Evolutionary conservation across 2,113 vertebrate species (phyloP).

Genomic region (Dascyllus trimaculatus): DNA sequence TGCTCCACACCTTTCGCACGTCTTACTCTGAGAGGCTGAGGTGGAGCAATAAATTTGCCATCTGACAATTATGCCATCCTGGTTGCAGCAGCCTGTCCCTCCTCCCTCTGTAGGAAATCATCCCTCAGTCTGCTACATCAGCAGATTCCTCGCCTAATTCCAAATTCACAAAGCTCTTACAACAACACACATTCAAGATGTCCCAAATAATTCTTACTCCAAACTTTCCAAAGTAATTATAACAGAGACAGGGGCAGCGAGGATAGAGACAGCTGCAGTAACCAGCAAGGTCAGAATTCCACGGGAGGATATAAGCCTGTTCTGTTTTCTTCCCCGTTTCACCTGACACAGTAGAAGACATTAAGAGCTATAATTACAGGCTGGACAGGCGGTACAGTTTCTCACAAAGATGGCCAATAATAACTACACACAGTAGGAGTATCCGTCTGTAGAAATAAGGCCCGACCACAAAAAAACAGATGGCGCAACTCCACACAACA

Average conservation of each 20-base stretch:
- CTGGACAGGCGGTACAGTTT: not conserved
- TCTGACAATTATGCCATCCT: not conserved
- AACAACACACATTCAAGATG: conserved; percentile 1
- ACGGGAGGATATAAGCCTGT: not conserved
- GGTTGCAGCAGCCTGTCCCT: not conserved
- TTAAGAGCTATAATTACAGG: not conserved
- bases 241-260: not conserved
- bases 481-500: conserved; percentile 6
- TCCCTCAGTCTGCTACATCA: not conserved
- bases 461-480: conserved; percentile 1
- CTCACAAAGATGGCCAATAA: not conserved
- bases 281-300: not conserved
- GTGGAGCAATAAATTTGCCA: conserved; percentile 45
- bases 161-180: conserved; percentile 1
- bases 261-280: not conserved
- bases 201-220: not conserved
- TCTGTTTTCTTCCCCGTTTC: not conserved
- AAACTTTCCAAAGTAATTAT: not conserved
- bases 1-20: no score
- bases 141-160: conserved; percentile 45
- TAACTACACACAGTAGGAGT: not conserved
- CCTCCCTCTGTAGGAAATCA: not conserved
- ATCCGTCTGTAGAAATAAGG: not conserved
- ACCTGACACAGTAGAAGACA: not conserved
- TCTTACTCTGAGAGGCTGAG: conserved; percentile 17